Percentiles rank a stretch among this genome's conserved stretches.
phyloP scores from a whole-genome alignment of 2,113 vertebrate genomes.

The Aleadryas rufinucha region DNA sequence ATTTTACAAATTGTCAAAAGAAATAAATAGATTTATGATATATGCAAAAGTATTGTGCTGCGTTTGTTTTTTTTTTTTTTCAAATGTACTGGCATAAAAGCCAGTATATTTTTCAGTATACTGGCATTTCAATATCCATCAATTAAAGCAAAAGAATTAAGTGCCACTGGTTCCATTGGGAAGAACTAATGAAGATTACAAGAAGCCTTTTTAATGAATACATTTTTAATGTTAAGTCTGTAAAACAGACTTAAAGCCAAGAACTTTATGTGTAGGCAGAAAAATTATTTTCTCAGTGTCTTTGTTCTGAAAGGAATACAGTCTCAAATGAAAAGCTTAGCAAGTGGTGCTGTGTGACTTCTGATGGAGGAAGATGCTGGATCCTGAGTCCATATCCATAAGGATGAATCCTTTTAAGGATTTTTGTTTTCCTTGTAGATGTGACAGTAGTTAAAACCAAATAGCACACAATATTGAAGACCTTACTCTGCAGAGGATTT shows the following conservation, averaged over 20 bases:
- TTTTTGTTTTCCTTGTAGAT: not conserved
- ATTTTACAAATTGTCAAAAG: not conserved
- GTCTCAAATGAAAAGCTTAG: not conserved
- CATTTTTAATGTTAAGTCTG: not conserved
- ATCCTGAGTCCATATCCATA: not conserved
- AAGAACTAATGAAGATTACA: not conserved
- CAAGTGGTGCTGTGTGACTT: accelerated
- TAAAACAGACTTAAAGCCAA: not conserved
- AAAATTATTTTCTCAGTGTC: not conserved
- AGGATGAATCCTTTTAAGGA: not conserved
- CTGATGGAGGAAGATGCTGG: not conserved
- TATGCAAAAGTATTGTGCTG: not conserved
- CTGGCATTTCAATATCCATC: slow-evolving; percentile 21
- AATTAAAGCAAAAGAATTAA: slow-evolving; percentile 28
- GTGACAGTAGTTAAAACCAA: not conserved
- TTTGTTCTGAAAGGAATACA: not conserved
- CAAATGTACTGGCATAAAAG: not conserved
- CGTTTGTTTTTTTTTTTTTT: not conserved
- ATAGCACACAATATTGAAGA: not conserved
- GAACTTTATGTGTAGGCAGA: not conserved
- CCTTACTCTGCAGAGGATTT: not conserved
- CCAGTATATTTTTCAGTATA: not conserved
- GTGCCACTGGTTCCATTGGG: not conserved
- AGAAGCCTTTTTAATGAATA: not conserved
- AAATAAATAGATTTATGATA: not conserved